Conservation (phyloP, 2,888 invertebrate species). For the Rhopalosiphum nymphaeae region DNA sequence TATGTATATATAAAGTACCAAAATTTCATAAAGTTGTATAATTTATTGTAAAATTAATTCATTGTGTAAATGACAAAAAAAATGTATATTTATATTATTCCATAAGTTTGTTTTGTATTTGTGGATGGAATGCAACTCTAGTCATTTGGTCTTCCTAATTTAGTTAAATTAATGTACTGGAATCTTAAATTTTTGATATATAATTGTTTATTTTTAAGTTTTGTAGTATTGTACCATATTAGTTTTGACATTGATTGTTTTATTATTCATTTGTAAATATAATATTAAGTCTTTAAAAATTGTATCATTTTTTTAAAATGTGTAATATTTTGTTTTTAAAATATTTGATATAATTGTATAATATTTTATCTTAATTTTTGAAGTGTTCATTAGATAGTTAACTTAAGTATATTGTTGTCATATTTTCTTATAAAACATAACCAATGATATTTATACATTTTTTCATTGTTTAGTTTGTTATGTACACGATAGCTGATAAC, state of each 20-base stretch:
- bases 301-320: not conserved
- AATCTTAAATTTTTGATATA: not conserved
- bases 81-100: not conserved
- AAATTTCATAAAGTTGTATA: not conserved
- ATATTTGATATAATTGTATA: not conserved
- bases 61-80: not conserved
- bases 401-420: not conserved
- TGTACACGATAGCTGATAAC: not conserved
- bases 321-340: conserved; percentile 9
- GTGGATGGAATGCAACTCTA: conserved; percentile 26
- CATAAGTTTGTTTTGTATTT: conserved; percentile 28
- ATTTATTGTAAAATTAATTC: not conserved
- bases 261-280: conserved; percentile 39
- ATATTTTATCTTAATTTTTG: not conserved
- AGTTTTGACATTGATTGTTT: not conserved
- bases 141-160: conserved; percentile 61
- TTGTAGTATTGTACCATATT: not conserved
- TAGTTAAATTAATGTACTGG: conserved; percentile 17
- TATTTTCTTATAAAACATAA: conserved; percentile 14
- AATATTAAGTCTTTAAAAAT: conserved; percentile 20
- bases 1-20: not conserved
- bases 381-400: conserved; percentile 41
- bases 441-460: not conserved
- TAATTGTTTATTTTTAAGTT: not conserved
- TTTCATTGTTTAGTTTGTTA: conserved; percentile 6